phyloP scores from a whole-genome alignment of 2,113 vertebrate species.

The Uropsilus gracilis region DNA sequence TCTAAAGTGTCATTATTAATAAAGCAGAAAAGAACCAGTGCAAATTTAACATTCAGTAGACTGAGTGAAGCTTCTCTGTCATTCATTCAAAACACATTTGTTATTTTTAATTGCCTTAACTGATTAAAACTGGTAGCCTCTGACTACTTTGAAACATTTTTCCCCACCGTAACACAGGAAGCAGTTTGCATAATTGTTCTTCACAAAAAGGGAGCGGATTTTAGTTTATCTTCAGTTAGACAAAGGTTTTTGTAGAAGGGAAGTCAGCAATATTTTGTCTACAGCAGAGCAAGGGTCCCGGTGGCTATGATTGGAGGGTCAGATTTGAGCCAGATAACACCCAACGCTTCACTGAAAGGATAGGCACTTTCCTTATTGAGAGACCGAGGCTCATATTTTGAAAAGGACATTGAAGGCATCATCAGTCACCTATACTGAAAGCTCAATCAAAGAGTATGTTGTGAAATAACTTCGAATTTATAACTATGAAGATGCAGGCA shows the following conservation, averaged over 20 bases:
- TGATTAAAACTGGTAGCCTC: background rate
- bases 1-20: background rate
- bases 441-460: background rate
- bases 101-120: background rate
- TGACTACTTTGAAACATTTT: background rate
- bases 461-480: background rate
- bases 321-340: background rate
- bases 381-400: background rate
- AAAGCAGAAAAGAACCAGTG: background rate
- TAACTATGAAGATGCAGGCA: background rate
- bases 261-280: background rate
- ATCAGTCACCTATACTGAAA: background rate
- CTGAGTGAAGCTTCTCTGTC: background rate
- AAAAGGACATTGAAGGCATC: background rate
- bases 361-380: background rate
- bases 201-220: background rate
- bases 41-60: background rate
- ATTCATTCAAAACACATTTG: background rate
- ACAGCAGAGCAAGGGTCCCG: background rate
- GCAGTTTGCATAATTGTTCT: background rate
- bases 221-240: background rate
- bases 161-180: background rate
- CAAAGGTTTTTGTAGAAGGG: background rate
- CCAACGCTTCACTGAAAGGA: background rate
- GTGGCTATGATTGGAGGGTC: background rate